Conservation (phyloP, 2,888 invertebrate species). For the Eledona agricola region DNA sequence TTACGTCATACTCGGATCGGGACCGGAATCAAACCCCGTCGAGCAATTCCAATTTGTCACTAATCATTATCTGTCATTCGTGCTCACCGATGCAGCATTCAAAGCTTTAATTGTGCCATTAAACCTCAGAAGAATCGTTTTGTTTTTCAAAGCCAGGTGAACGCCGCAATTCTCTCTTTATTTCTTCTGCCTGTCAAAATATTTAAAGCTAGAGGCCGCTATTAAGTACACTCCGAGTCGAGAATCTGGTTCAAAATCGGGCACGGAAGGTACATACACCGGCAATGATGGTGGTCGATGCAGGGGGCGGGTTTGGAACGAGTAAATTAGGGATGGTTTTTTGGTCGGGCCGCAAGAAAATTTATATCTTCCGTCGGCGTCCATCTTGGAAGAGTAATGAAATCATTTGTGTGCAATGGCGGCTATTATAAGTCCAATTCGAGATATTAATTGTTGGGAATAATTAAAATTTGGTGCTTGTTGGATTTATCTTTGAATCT, state of each 20-base stretch:
- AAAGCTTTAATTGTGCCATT: constrained; percentile 16
- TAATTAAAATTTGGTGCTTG: constrained; percentile 16
- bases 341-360: constrained; percentile 47
- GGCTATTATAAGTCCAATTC: constrained; percentile 36
- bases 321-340: constrained; percentile 50
- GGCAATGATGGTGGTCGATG: constrained; percentile 45
- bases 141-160: constrained; percentile 29
- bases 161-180: constrained; percentile 21
- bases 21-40: too few species aligned
- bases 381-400: constrained; percentile 48
- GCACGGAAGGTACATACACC: constrained; percentile 29
- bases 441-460: constrained; percentile 30
- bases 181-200: constrained; percentile 27
- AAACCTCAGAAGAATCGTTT: constrained; percentile 24
- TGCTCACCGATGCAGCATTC: too few species aligned
- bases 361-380: constrained; percentile 50
- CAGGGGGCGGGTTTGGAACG: constrained; percentile 42
- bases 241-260: constrained; percentile 3
- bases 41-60: too few species aligned
- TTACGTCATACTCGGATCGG: too few species aligned
- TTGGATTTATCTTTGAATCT: constrained; percentile 20
- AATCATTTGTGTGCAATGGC: constrained; percentile 35
- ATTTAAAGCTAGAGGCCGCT: constrained; percentile 21
- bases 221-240: constrained; percentile 27
- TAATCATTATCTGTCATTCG: too few species aligned